Evolutionary conservation across 2,113 vertebrate genomes (phyloP).

Genomic region (Prinia subflava): DNA sequence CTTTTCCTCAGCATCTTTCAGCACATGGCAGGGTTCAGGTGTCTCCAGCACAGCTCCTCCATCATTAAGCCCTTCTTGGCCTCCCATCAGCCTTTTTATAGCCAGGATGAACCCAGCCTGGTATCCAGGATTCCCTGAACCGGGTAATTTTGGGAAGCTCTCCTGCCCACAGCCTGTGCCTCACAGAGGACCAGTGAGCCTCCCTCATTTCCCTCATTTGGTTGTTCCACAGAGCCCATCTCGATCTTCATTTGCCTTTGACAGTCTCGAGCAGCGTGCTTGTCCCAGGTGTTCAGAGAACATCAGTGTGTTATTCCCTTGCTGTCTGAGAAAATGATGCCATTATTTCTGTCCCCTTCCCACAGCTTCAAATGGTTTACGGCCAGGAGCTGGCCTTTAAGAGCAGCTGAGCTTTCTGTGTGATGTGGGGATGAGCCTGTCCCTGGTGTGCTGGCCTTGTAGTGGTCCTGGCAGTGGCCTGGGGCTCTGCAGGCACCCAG

Average conservation of each 20-base stretch:
- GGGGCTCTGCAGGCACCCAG: not conserved
- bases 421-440: not conserved
- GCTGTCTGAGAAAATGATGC: not conserved
- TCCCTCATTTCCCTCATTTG: not conserved
- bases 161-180: not conserved
- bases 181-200: not conserved
- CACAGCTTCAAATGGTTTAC: not conserved
- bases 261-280: fast-evolving
- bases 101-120: not conserved
- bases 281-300: not conserved
- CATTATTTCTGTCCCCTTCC: not conserved
- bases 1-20: not conserved
- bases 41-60: not conserved
- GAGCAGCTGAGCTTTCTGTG: not conserved
- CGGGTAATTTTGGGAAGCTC: not conserved
- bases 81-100: not conserved
- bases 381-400: not conserved
- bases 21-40: not conserved
- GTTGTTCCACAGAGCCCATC: fast-evolving
- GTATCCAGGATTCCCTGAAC: not conserved
- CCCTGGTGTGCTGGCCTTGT: fast-evolving
- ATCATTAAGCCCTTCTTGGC: not conserved
- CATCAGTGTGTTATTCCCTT: not conserved
- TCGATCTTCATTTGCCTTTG: not conserved
- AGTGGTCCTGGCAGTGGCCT: not conserved